Evolutionary conservation across 2,888 invertebrate genomes (phyloP).

Genomic region (Euclidia mi): DNA sequence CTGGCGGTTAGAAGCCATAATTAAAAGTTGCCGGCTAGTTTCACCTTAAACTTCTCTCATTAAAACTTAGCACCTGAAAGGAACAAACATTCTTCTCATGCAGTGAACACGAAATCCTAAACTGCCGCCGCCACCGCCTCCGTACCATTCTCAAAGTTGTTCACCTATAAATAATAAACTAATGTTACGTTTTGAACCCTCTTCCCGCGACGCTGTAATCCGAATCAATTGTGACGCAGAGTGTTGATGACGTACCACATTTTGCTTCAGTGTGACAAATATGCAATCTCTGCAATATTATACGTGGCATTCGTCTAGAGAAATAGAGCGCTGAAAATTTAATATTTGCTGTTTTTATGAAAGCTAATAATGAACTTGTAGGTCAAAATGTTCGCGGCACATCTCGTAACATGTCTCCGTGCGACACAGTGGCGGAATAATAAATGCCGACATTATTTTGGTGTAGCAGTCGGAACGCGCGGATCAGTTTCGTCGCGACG

Average conservation of each 20-base stretch:
- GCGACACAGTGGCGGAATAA: constrained; percentile 59
- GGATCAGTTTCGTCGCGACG: constrained; percentile 44
- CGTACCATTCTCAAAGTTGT: constrained; percentile 58
- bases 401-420: constrained; percentile 54
- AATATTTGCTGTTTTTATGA: constrained; percentile 48
- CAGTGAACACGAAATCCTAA: constrained; percentile 69
- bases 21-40: constrained; percentile 85
- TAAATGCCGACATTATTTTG: constrained; percentile 65
- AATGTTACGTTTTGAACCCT: background rate
- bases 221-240: constrained; percentile 3
- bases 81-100: constrained; percentile 79
- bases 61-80: constrained; percentile 85
- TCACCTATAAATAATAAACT: constrained; percentile 19
- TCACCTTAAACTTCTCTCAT: constrained; percentile 83
- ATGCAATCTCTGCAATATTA: constrained; percentile 47
- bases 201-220: background rate
- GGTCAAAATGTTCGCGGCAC: constrained; percentile 56
- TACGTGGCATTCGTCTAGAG: constrained; percentile 1
- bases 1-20: constrained; percentile 77
- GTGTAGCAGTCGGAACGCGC: constrained; percentile 46
- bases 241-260: constrained; percentile 12
- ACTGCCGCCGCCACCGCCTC: too few relatives aligned
- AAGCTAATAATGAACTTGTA: constrained; percentile 58
- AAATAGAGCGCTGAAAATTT: constrained; percentile 34
- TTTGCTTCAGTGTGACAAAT: constrained; percentile 24